These are phyloP conservation scores for Lagenorhynchus albirostris DNA, from an alignment of 2,113 vertebrate species.

Conservation along the genomic window DNA sequence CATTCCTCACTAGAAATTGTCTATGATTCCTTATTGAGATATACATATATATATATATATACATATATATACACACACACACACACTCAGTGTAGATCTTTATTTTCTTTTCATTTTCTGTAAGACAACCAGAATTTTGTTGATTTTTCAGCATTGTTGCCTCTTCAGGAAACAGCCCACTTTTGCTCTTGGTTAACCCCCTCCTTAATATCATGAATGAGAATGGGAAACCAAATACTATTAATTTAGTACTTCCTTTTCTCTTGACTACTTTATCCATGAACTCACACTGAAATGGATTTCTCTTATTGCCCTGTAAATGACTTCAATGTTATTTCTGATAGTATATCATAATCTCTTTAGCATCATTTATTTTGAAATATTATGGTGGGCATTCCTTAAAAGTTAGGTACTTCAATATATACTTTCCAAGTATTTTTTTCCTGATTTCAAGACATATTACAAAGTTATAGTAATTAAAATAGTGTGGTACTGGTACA, in stretches of 20 bases:
- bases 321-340: neutral
- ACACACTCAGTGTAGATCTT: neutral
- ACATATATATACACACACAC: too few relatives aligned
- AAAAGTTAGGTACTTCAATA: neutral
- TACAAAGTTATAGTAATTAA: neutral
- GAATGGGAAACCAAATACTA: neutral
- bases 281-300: neutral
- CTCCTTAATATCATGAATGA: neutral
- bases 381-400: neutral
- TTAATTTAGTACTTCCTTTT: neutral
- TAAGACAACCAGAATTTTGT: neutral
- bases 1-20: neutral
- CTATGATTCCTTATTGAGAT: neutral
- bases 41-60: neutral
- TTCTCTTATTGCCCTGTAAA: neutral
- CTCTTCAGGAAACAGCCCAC: neutral
- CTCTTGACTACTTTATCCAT: neutral
- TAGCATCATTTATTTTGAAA: neutral
- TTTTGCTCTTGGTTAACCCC: neutral
- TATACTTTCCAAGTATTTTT: neutral
- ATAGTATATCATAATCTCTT: neutral
- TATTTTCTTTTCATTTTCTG: neutral
- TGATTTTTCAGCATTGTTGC: neutral
- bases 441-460: neutral
- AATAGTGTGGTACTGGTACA: neutral